Percentiles rank a stretch among this genome's conserved stretches.
These are phyloP conservation scores for Myiozetetes cayanensis DNA, from an alignment of 2,113 vertebrate species.

Conservation along the genomic window DNA sequence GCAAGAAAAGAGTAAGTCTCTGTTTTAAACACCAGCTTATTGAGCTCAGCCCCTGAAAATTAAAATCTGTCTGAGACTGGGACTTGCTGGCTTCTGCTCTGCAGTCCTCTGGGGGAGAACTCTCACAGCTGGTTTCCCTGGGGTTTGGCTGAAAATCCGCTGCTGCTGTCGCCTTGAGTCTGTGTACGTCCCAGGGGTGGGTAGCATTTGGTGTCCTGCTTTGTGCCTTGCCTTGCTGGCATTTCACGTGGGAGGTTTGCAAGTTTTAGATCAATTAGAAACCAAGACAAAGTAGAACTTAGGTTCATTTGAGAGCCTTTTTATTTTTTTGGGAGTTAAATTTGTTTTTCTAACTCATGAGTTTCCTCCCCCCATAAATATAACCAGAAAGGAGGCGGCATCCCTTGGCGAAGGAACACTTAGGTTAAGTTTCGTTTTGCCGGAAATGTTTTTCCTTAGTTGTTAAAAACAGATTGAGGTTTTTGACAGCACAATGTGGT, in stretches of 20 bases:
- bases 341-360: not conserved
- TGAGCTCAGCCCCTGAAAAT: not conserved
- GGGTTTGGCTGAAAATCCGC: not conserved
- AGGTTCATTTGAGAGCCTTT: not conserved
- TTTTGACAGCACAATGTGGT: conserved; percentile 21
- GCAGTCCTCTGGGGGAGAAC: not conserved
- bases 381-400: not conserved
- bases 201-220: not conserved
- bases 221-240: not conserved
- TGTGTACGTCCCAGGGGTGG: not conserved
- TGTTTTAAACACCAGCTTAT: not conserved
- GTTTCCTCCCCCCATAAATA: not conserved
- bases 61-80: not conserved
- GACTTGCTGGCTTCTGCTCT: not conserved
- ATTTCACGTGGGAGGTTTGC: not conserved
- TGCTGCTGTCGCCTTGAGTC: rapidly evolving
- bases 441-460: not conserved
- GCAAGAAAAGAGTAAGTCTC: not conserved
- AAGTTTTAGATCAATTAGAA: not conserved
- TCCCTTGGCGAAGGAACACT: not conserved
- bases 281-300: not conserved
- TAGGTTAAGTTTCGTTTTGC: conserved; percentile 9
- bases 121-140: not conserved
- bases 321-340: not conserved
- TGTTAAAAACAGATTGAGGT: conserved; percentile 25